Percentiles rank a stretch among this genome's conserved stretches.
phyloP scores from a whole-genome alignment of 2,797 vertebrate genomes.

The Ceyx erithaca region DNA sequence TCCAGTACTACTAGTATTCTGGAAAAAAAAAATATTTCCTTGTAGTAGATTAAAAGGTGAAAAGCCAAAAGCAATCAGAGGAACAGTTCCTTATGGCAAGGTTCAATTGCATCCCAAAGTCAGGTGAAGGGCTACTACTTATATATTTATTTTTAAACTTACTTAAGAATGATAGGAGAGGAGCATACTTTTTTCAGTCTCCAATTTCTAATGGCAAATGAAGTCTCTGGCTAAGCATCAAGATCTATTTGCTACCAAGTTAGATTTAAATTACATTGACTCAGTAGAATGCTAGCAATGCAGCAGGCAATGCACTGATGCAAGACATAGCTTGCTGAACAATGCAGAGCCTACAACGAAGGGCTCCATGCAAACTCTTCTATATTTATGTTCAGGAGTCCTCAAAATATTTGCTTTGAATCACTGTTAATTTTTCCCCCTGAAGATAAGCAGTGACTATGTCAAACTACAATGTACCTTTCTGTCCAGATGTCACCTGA shows the following conservation, averaged over 20 bases:
- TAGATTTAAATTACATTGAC: conserved; percentile 6
- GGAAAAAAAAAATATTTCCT: conserved; percentile 53
- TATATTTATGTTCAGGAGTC: neutral
- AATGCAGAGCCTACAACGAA: neutral
- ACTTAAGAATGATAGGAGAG: neutral
- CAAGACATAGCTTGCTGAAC: neutral
- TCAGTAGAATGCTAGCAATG: conserved; percentile 9
- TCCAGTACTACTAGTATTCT: conserved; percentile 60
- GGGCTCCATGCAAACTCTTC: neutral
- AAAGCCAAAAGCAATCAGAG: conserved; percentile 43
- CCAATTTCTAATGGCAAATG: neutral
- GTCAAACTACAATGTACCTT: neutral
- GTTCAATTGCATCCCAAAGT: neutral
- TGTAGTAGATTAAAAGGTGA: conserved; percentile 54
- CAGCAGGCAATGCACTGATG: neutral
- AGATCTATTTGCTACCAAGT: neutral
- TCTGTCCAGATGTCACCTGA: neutral
- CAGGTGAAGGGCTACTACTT: neutral
- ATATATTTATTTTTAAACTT: neutral
- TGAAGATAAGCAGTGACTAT: neutral
- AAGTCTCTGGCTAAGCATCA: neutral
- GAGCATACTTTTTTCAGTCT: neutral
- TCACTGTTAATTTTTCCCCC: neutral
- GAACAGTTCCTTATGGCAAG: conserved; percentile 15
- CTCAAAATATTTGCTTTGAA: neutral